A percentile compares a stretch with the other conserved stretches of the same genome.
These are phyloP conservation scores for Oreochromis niloticus DNA, from an alignment of 2,113 vertebrate species.

Conservation along the genomic window DNA sequence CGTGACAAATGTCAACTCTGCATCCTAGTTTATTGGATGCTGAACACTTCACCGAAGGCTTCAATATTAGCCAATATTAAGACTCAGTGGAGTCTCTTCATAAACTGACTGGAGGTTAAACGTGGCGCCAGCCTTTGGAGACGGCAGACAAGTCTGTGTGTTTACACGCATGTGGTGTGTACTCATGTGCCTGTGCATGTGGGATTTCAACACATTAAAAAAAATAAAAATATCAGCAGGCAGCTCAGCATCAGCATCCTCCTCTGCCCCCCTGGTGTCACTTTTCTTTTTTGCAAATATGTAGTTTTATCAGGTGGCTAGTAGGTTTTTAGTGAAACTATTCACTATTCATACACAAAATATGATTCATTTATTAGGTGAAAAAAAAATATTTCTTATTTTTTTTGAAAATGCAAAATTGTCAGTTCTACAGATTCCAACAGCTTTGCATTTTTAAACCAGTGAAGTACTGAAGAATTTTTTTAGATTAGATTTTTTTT, in stretches of 20 bases:
- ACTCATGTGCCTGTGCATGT: neutral
- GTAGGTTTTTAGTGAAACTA: neutral
- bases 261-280: neutral
- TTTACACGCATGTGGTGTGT: conserved; percentile 31
- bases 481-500: neutral
- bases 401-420: neutral
- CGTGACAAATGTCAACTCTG: neutral
- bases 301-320: neutral
- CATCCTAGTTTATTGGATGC: neutral
- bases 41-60: neutral
- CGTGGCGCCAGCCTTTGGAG: neutral
- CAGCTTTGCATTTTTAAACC: neutral
- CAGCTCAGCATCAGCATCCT: conserved; percentile 12
- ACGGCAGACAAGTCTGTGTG: neutral
- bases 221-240: conserved; percentile 2
- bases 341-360: neutral
- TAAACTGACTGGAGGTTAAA: conserved; percentile 36
- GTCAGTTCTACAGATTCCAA: neutral
- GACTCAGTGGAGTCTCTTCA: conserved; percentile 25
- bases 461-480: neutral
- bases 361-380: neutral
- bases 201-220: conserved; percentile 47
- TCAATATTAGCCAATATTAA: conserved; percentile 29
- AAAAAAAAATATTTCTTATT: neutral
- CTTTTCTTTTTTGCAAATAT: neutral